Evolutionary conservation across 2,797 vertebrate genomes (phyloP).

Genomic region (Lycodopsis pacificus): DNA sequence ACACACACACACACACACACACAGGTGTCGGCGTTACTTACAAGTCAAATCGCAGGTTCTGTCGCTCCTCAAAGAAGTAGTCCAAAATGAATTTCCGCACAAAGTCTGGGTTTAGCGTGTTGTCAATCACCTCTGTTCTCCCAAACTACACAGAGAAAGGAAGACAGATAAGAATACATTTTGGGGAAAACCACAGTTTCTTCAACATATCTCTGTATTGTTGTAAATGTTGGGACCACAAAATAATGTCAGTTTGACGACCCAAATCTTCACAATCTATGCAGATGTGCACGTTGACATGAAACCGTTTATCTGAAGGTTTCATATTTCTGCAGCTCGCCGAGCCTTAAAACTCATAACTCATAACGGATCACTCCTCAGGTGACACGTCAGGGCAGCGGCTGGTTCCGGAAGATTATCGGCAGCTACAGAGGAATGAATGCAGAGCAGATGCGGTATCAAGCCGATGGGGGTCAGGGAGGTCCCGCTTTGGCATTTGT

Average conservation of each 20-base stretch:
- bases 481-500: slow-evolving; percentile 67
- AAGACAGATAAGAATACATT: background rate
- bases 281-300: background rate
- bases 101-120: slow-evolving; percentile 98
- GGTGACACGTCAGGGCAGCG: slow-evolving; percentile 19
- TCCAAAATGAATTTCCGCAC: slow-evolving; percentile 98
- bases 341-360: background rate
- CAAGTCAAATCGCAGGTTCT: slow-evolving; percentile 98
- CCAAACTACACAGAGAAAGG: slow-evolving; percentile 86
- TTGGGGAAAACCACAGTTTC: too few species aligned
- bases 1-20: background rate
- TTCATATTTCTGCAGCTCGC: background rate
- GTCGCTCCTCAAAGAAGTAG: slow-evolving; percentile 99
- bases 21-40: slow-evolving; percentile 81
- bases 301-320: background rate
- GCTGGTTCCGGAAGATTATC: slow-evolving; percentile 43
- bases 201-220: background rate
- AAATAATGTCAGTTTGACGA: background rate
- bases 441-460: slow-evolving; percentile 54
- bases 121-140: slow-evolving; percentile 98
- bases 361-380: slow-evolving; percentile 14
- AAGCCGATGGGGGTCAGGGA: slow-evolving; percentile 65
- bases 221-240: background rate
- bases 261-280: background rate
- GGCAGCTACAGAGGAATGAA: slow-evolving; percentile 54